A percentile compares a stretch with the other conserved stretches of the same genome.
These are phyloP conservation scores for Zaprionus nigranus DNA, from an alignment of 1,140 invertebrate species.

Conservation along the genomic window DNA sequence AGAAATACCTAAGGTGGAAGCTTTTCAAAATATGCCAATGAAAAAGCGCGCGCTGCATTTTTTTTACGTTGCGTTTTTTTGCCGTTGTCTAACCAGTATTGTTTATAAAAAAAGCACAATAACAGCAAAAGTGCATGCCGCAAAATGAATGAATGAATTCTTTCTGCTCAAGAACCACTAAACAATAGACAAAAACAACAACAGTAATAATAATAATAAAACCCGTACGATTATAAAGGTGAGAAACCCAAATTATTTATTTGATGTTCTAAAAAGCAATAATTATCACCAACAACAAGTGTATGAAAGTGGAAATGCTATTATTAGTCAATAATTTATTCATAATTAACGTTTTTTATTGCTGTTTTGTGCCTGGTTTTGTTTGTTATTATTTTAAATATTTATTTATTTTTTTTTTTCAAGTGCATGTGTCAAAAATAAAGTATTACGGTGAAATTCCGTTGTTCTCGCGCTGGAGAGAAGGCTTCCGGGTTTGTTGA, in stretches of 20 bases:
- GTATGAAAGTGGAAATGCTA: conserved; percentile 46
- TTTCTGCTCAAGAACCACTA: conserved; percentile 31
- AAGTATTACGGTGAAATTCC: conserved; percentile 72
- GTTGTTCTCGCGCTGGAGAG: conserved; percentile 57
- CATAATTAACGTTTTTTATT: conserved; percentile 31
- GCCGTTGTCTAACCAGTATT: conserved; percentile 18
- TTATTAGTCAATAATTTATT: conserved; percentile 57
- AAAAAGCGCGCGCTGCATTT: conserved; percentile 58
- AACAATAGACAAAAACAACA: conserved; percentile 31
- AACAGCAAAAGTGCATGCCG: conserved; percentile 28
- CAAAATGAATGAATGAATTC: conserved; percentile 55
- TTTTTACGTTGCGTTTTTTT: conserved; percentile 44
- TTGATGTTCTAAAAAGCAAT: conserved; percentile 69
- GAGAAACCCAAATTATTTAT: conserved; percentile 72
- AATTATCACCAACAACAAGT: conserved; percentile 20
- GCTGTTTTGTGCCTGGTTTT: conserved; percentile 32
- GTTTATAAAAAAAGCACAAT: conserved; percentile 3
- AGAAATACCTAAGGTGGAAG: not conserved
- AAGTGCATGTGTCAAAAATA: conserved; percentile 50
- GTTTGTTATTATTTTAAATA: conserved; percentile 28
- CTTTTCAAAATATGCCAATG: conserved; percentile 9
- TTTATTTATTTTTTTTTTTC: conserved; percentile 31
- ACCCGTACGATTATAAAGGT: conserved; percentile 65
- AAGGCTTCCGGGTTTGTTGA: conserved; percentile 81
- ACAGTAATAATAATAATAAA: conserved; percentile 44